These are phyloP conservation scores for Nicator chloris DNA, from an alignment of 2,113 vertebrate genomes.

Conservation along the genomic window DNA sequence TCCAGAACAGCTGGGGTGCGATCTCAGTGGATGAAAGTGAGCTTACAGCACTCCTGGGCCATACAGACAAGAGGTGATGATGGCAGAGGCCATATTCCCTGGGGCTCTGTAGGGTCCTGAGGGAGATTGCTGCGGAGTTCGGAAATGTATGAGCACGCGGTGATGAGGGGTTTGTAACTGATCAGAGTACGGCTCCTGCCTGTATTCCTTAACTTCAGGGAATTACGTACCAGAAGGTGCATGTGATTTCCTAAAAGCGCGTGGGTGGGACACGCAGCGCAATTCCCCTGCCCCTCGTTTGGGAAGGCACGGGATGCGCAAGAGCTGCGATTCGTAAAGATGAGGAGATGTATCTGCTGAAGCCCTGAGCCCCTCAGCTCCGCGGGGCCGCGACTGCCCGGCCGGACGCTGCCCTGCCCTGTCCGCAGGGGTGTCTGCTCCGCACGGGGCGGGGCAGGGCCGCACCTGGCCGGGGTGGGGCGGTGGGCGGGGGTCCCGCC, in stretches of 20 bases:
- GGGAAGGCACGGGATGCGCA: neutral
- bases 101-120: rapidly evolving
- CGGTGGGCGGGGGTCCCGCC: neutral
- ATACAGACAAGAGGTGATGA: rapidly evolving
- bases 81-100: neutral
- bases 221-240: neutral
- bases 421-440: neutral
- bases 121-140: too few species aligned
- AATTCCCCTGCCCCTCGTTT: rapidly evolving
- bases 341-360: rapidly evolving
- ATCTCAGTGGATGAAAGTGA: neutral
- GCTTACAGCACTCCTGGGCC: neutral
- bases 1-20: neutral
- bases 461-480: neutral
- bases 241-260: neutral
- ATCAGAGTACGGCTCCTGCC: neutral
- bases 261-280: neutral
- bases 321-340: rapidly evolving
- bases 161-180: too few species aligned
- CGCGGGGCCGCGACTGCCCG: neutral
- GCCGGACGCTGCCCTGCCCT: neutral
- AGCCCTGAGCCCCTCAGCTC: rapidly evolving
- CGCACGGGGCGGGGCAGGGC: neutral
- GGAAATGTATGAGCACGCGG: rapidly evolving
- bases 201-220: neutral